Evolutionary conservation across 92 coral and sea anemone genomes (phyloP), one percentile per base, ranked within the genome.

Genomic region (Heliopora coerulea): DNA sequence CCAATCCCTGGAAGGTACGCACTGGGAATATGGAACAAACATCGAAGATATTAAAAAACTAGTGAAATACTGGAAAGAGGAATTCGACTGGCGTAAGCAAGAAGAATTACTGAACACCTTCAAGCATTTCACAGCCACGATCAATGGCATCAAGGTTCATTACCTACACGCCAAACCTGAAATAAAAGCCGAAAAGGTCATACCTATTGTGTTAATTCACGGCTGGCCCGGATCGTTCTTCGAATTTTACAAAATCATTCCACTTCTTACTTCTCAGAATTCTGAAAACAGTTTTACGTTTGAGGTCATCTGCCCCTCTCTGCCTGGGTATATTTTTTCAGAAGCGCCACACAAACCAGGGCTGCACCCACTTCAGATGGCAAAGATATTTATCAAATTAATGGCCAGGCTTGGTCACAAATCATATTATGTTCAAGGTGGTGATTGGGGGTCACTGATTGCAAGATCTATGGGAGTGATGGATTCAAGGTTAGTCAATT

Each of bases 201-300:
- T 93, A 1, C 86, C 98, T 1, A 93, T 93, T 19, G 67, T 93
- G 74, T 75, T 93, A 17, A 80, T 93, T 19, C 98, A 93, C 58
- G 98, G 98, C 25, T 93, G 98, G 98, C 98, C 98, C 14, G 98
- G 98, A 18, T 93, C 98, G 18, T 89, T 87, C 62, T 90, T 79
- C 72, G 98, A 93, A 56, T 93, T 93, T 68, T 93, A 89, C 56
- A 87, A 87, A 73, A 83, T 86, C 11, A 87, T 89, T 27, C 88
- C 85, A 27, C 75, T 78, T 56, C 75, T 93, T 26, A 70, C 74
- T 23, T 25, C 54, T 39, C 66, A 34, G 14, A 67, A 68, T 3
- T 78, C 88, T 4, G 59, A 70, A 48, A 76, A 49, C 7, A 82
- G 75, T 30, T 80, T 79, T 77, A 91, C 88, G 4, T 89, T 82